Evolutionary conservation across 2,797 vertebrate species (phyloP).

Genomic region (Poecilia picta): DNA sequence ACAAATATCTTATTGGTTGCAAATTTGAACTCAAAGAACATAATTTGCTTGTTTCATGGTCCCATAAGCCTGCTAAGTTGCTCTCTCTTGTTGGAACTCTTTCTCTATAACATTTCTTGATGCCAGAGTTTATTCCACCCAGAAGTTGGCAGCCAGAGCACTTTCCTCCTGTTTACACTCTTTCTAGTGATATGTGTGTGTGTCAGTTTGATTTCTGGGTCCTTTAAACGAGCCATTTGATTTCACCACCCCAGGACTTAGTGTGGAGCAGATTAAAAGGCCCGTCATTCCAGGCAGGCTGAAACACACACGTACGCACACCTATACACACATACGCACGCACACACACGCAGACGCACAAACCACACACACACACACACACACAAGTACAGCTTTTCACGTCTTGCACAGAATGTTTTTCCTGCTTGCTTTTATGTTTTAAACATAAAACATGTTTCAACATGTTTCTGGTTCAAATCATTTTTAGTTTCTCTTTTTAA

Average conservation of each 20-base stretch:
- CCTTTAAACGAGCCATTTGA: slow-evolving; percentile 26
- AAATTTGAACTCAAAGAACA: background rate
- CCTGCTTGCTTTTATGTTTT: background rate
- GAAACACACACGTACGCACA: background rate
- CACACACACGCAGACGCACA: background rate
- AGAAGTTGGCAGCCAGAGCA: background rate
- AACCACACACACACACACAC: background rate
- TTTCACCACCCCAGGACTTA: slow-evolving; percentile 40
- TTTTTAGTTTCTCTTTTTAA: background rate
- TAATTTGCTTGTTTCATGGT: background rate
- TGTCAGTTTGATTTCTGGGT: slow-evolving; percentile 4
- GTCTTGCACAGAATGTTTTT: background rate
- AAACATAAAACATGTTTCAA: background rate
- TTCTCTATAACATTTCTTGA: background rate
- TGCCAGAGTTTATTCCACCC: background rate
- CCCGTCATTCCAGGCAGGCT: background rate
- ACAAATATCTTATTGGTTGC: background rate
- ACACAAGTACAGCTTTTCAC: background rate
- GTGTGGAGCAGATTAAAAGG: background rate
- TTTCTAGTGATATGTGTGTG: background rate
- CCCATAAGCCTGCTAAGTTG: background rate
- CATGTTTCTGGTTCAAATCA: background rate
- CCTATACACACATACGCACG: background rate
- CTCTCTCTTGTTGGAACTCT: background rate
- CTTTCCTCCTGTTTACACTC: background rate